Evolutionary conservation across 64 coral and sea anemone genomes (phyloP).

Genomic region (Acropora yongei): DNA sequence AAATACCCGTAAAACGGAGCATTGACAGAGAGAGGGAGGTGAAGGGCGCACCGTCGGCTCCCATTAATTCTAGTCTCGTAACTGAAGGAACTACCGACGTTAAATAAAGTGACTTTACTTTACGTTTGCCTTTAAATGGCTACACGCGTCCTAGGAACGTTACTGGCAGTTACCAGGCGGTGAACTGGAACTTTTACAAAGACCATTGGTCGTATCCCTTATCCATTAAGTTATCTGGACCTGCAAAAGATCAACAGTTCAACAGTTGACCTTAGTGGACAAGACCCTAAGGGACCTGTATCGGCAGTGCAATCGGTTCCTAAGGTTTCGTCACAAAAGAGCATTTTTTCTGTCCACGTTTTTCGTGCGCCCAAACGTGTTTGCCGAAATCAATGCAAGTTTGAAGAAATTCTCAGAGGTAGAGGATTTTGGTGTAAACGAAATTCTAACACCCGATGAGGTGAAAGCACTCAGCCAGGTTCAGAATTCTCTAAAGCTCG

Average conservation of each 20-base stretch:
- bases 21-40: no score
- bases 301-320: not conserved
- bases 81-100: no score
- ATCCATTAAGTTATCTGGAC: not conserved
- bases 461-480: slow-evolving; percentile 40
- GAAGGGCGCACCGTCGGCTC: no score
- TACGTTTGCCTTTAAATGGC: not conserved
- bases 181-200: not conserved
- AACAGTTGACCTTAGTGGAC: slow-evolving; percentile 36
- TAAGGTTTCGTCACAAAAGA: not conserved
- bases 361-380: slow-evolving; percentile 6
- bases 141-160: not conserved
- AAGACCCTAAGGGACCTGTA: slow-evolving; percentile 47
- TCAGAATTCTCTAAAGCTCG: slow-evolving; percentile 20
- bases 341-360: slow-evolving; percentile 19
- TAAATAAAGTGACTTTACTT: not conserved
- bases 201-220: not conserved
- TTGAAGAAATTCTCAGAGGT: not conserved
- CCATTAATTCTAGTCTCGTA: no score
- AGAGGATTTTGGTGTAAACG: slow-evolving; percentile 65
- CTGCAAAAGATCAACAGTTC: slow-evolving; percentile 47
- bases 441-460: not conserved
- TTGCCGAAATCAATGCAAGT: not conserved
- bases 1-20: no score
- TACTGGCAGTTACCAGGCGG: slow-evolving; percentile 29